These are phyloP conservation scores for Pseudochirops cupreus DNA, from an alignment of 2,797 vertebrate species.

Conservation along the genomic window DNA sequence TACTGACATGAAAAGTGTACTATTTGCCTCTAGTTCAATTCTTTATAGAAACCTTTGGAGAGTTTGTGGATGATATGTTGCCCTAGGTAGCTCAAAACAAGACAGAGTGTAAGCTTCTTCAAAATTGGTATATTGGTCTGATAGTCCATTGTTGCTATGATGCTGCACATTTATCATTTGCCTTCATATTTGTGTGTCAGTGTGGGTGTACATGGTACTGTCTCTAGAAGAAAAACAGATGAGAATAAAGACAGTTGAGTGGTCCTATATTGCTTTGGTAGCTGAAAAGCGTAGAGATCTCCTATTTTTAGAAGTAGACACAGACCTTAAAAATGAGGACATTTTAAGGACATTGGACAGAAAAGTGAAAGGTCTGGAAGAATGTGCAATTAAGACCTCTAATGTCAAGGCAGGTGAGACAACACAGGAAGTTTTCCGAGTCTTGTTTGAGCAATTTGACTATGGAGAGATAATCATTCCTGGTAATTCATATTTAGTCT, in stretches of 20 bases:
- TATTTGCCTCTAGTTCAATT: conserved; percentile 5
- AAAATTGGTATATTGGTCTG: neutral
- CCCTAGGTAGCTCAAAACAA: neutral
- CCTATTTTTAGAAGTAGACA: neutral
- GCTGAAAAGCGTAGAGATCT: neutral
- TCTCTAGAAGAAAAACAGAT: neutral
- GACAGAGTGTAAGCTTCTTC: neutral
- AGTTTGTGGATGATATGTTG: neutral
- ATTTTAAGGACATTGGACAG: neutral
- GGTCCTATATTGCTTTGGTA: neutral
- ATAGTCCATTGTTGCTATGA: neutral
- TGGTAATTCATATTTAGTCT: neutral
- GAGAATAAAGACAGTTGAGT: neutral
- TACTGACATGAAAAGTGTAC: neutral
- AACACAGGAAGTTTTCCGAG: neutral
- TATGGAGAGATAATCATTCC: neutral
- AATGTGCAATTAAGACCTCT: neutral
- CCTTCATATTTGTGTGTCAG: neutral
- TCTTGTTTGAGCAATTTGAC: neutral
- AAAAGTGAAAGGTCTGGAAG: neutral
- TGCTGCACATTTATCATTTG: neutral
- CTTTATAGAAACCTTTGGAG: neutral
- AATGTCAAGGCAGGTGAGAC: neutral
- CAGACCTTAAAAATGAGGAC: neutral
- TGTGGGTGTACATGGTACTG: neutral